Conservation (phyloP, 2,113 vertebrate genomes). For the Synodontis membranacea region DNA sequence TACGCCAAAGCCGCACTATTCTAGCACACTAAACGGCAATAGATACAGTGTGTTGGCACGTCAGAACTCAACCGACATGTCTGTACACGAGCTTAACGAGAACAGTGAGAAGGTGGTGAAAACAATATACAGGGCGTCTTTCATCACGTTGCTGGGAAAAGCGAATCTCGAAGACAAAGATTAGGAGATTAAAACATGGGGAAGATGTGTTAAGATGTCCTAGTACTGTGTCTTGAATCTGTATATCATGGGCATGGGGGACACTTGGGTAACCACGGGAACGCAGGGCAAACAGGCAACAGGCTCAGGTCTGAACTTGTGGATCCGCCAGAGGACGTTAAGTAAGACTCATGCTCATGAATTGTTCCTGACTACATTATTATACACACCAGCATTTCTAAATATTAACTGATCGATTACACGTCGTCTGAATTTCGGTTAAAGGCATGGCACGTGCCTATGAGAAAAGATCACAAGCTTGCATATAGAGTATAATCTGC, state of each 20-base stretch:
- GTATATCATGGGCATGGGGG: constrained; percentile 15
- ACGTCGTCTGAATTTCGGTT: constrained; percentile 19
- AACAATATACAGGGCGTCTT: background rate
- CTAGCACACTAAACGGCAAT: background rate
- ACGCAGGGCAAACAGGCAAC: constrained; percentile 13
- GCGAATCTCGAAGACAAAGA: constrained; percentile 11
- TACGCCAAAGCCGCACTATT: background rate
- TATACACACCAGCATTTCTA: constrained; percentile 1
- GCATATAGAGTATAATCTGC: constrained; percentile 7
- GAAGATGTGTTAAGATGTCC: background rate
- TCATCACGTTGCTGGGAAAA: constrained; percentile 10
- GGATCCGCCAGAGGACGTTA: constrained; percentile 3
- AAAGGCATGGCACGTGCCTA: background rate
- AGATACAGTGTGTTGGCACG: background rate
- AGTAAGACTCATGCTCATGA: constrained; percentile 9
- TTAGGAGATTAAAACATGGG: background rate
- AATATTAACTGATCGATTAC: constrained; percentile 1
- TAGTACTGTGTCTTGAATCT: constrained; percentile 11
- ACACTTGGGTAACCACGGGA: constrained; percentile 6
- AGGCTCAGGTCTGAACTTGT: constrained; percentile 44
- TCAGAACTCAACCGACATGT: constrained; percentile 3
- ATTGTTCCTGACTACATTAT: constrained; percentile 6
- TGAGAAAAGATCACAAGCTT: background rate
- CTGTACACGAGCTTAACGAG: background rate
- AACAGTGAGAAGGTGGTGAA: constrained; percentile 21